These are phyloP conservation scores for Anastatus disparis DNA, from an alignment of 1,140 invertebrate species.

Conservation along the genomic window DNA sequence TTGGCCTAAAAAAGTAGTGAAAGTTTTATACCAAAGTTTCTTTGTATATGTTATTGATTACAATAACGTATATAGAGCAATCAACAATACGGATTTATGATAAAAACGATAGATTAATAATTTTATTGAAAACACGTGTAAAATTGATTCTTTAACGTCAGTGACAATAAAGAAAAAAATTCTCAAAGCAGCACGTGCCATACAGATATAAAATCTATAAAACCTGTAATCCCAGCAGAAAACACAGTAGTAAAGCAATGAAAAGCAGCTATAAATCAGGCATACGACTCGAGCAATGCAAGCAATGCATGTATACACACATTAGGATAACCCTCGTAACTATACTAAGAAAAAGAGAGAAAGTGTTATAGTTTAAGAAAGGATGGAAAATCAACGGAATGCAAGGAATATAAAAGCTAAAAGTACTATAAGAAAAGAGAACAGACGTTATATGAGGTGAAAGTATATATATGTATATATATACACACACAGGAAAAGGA, in stretches of 20 bases:
- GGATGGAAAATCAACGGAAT: not conserved
- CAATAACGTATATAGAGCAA: too few species aligned
- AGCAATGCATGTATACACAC: not conserved
- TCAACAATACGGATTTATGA: too few species aligned
- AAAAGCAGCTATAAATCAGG: conserved; percentile 12
- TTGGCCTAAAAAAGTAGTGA: too few species aligned
- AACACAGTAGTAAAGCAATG: not conserved
- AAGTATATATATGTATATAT: too few species aligned
- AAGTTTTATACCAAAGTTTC: too few species aligned
- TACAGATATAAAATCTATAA: not conserved
- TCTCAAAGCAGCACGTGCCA: too few species aligned
- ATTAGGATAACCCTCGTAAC: not conserved
- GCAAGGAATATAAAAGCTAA: not conserved
- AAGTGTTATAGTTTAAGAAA: conserved; percentile 3
- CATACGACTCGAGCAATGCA: conserved; percentile 11
- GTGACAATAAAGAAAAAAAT: too few species aligned
- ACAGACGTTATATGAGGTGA: not conserved
- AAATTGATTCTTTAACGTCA: too few species aligned
- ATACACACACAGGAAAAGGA: not conserved
- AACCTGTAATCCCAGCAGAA: not conserved
- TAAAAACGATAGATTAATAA: too few species aligned
- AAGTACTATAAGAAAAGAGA: not conserved
- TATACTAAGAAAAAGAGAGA: not conserved
- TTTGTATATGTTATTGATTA: too few species aligned
- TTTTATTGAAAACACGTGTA: too few species aligned